Base-by-base conservation (phyloP, 2,797 vertebrate genomes). In the Hoplostethus atlanticus region DNA sequence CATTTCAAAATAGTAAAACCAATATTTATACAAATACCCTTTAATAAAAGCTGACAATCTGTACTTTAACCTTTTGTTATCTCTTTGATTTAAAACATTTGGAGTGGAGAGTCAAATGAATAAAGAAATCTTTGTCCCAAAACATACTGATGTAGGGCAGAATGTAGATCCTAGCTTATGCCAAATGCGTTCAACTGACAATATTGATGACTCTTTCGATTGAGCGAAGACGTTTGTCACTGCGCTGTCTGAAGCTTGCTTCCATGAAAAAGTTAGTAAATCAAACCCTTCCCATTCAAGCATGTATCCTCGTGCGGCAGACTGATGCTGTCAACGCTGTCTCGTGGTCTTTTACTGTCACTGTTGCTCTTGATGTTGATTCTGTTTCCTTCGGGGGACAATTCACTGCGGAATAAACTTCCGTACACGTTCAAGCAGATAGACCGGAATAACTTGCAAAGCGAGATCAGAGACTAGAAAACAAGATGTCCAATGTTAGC, bases 251-350 rank as follows among this genome's bases (percentile, higher is more conserved):
- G 48, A 48, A 51, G 54, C 59, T 30, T 3, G 47, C 30, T 63
- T 25, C 55, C 40, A 61, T 75, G 46, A 69, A 70, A 57, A 63
- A 7, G 46, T 44, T 15, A 21, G 34, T 17, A n/a, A 40, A 17
- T 40, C 40, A 8, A 53, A 53, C 21, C 34, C 11, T 36, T 40
- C 31, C 34, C 36, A 67, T 65, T 28, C 65, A 17, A 63, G 46
- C 6, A 21, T 17, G 59, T 51, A 46, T 67, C 31, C 50, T 74
- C 4, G 3, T 50, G 61, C 54, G 73, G 80, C 30, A 1, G 34
- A 46, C 31, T 77, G 63, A 61, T 68, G 63, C 68, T 31, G 60
- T 61, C 78, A 66, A 40, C 0, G 42, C 21, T 68, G 71, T 80
- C 77, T 68, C 31, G 55, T 57, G 10, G 66, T 54, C 62, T 50